Base-by-base conservation (phyloP, 2,888 invertebrate species). In the Cephalotes varians region DNA sequence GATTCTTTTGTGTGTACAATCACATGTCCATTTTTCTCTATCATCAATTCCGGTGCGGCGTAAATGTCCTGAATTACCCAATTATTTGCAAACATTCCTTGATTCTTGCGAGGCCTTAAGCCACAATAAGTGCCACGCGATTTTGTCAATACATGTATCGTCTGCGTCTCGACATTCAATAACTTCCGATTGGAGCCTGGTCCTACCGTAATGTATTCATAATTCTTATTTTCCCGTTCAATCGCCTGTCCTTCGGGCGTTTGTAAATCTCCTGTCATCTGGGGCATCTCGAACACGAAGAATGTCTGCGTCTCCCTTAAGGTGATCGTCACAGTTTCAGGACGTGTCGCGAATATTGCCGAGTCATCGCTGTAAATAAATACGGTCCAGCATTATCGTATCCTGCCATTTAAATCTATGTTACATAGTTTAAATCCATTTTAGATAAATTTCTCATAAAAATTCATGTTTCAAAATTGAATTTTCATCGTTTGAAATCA, bases 51-150 rank as follows among this genome's bases (percentile, higher is more conserved):
- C 1, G 85, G 82, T 9, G 62, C 40, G 0, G 81, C 85, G 6
- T 96, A 97, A 0, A 96, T 97, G 91, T 98, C 98, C 90, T 96
- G 96, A 96, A 98, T 97, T 89, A 97, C 97, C 96, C 97, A 98
- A 91, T 96, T 95, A 0, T 97, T 97, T 0, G 97, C 97, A 92
- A 96, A 97, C 0, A 96, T 95, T 1, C 95, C 95, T 3, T 95
- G 95, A 90, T 97, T 96, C 74, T 94, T 95, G 80, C 95, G 96
- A 77, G 95, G 94, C 0, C 95, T 95, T 34, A 95, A 94, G 1
- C 95, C 95, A 0, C 96, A 95, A 44, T 96, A 95, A 0, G 97
- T 97, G 81, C 96, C 95, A 18, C 97, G 95, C 0, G 96, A 95
- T 93, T 97, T 98, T 15, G 95, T 95, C 7, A 97, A 94, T 40